phyloP scores from a whole-genome alignment of 2,113 vertebrate genomes.

The Rafetus swinhoei region DNA sequence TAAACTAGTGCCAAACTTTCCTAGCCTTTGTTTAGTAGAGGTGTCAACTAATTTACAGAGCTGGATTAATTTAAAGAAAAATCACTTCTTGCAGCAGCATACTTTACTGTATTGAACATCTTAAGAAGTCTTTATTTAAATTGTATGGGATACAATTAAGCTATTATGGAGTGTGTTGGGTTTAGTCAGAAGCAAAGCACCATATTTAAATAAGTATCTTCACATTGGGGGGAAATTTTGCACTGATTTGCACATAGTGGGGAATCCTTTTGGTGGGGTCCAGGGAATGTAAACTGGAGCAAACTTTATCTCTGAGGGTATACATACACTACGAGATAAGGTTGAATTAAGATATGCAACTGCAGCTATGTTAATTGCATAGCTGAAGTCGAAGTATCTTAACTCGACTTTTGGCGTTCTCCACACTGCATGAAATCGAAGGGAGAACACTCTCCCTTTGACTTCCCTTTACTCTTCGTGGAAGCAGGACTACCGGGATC shows the following conservation, averaged over 20 bases:
- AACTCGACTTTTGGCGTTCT: too few relatives aligned
- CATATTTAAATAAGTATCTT: neutral
- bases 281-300: neutral
- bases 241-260: neutral
- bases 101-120: neutral
- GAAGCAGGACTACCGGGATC: too few relatives aligned
- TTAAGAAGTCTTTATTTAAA: neutral
- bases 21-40: neutral
- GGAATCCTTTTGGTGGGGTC: too few relatives aligned
- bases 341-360: too few relatives aligned
- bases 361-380: too few relatives aligned
- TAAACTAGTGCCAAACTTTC: neutral
- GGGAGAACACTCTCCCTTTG: too few relatives aligned
- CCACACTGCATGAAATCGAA: too few relatives aligned
- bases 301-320: neutral
- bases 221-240: neutral
- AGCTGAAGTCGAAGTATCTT: too few relatives aligned
- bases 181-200: neutral
- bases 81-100: neutral
- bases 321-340: too few relatives aligned
- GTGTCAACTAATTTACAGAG: neutral
- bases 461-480: too few relatives aligned
- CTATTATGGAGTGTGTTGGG: neutral
- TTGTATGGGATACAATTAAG: neutral
- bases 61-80: constrained; percentile 29